Conservation (phyloP, 1,140 invertebrate species). For the Eupristina koningsbergeri region DNA sequence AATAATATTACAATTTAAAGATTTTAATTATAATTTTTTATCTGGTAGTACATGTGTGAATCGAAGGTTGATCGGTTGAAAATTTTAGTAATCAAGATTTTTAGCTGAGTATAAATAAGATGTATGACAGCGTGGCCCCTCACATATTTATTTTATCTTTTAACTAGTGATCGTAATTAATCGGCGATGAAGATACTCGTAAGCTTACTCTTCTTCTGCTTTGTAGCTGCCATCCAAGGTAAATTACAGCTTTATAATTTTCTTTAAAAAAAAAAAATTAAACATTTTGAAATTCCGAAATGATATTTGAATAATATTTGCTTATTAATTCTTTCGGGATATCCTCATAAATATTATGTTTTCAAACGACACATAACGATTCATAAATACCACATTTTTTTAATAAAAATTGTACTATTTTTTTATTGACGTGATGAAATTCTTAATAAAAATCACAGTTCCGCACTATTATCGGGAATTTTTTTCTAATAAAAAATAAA, state of each 20-base stretch:
- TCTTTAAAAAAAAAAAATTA: no score
- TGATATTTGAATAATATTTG: no score
- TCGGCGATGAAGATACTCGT: not conserved
- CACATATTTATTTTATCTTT: not conserved
- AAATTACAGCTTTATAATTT: not conserved
- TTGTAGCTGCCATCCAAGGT: constrained; percentile 5
- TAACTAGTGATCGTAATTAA: not conserved
- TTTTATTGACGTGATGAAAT: no score
- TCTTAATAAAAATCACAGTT: no score
- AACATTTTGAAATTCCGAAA: no score
- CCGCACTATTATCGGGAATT: no score
- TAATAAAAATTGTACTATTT: no score
- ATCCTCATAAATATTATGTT: no score
- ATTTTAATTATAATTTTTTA: not conserved
- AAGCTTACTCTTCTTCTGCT: not conserved
- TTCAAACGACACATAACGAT: no score
- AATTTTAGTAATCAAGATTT: constrained; percentile 33
- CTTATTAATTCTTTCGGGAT: no score
- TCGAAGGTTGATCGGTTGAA: constrained; percentile 1
- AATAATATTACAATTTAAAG: not conserved
- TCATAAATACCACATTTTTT: no score
- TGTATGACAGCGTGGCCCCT: not conserved
- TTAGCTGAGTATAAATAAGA: not conserved
- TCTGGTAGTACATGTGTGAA: not conserved
- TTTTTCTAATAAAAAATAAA: no score